These are phyloP conservation scores for Nicator chloris DNA, from an alignment of 2,113 vertebrate genomes.

Conservation along the genomic window DNA sequence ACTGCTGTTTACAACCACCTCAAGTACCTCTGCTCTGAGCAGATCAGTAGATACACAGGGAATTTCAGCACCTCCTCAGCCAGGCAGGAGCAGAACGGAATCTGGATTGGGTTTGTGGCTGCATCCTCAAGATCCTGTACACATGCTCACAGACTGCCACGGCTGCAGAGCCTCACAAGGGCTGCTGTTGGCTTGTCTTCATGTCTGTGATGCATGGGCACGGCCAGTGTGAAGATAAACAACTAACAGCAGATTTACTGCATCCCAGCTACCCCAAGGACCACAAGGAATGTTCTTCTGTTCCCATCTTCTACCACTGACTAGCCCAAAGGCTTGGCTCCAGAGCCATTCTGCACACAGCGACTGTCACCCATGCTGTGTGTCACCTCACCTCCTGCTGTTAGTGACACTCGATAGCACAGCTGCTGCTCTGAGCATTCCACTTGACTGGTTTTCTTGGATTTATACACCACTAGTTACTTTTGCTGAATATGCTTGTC, in stretches of 20 bases:
- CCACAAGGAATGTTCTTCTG: background rate
- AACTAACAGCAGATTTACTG: background rate
- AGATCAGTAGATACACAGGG: background rate
- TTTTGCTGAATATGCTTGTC: background rate
- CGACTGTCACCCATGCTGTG: fast-evolving
- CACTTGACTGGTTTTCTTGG: background rate
- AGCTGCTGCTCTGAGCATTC: background rate
- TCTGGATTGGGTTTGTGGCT: background rate
- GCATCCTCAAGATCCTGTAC: background rate
- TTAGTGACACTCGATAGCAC: background rate
- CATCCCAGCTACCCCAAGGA: background rate
- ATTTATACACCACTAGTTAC: background rate
- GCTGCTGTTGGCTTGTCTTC: background rate
- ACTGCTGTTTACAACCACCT: background rate
- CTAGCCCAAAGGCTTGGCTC: background rate
- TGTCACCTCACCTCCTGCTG: background rate
- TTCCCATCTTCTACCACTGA: background rate
- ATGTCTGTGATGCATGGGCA: background rate
- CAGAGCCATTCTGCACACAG: background rate
- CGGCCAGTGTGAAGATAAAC: background rate
- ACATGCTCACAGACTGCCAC: background rate
- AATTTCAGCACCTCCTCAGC: background rate
- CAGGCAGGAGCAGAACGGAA: background rate
- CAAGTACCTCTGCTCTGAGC: background rate
- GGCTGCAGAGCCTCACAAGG: background rate